These are phyloP conservation scores for Columbina picui DNA, from an alignment of 2,113 vertebrate species.

Conservation along the genomic window DNA sequence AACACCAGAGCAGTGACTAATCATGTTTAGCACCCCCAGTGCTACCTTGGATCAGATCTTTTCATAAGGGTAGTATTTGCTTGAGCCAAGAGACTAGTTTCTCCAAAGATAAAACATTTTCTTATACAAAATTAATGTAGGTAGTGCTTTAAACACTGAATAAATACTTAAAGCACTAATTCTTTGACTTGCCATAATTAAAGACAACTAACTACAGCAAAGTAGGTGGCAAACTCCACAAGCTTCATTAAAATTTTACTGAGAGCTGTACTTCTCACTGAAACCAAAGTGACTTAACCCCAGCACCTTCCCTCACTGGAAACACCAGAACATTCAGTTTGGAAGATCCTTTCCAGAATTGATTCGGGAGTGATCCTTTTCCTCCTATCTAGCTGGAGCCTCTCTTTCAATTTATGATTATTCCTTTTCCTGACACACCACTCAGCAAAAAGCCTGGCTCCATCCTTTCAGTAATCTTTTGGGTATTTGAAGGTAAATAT, in stretches of 20 bases:
- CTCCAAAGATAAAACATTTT: background rate
- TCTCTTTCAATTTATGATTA: background rate
- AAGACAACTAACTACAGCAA: background rate
- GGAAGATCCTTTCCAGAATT: too few species aligned
- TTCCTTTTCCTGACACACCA: background rate
- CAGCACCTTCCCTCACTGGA: background rate
- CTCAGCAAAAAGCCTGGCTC: background rate
- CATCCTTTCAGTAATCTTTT: background rate
- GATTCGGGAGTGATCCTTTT: background rate
- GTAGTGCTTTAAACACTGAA: background rate
- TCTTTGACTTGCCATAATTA: background rate
- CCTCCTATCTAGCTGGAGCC: background rate
- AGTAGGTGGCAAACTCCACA: background rate
- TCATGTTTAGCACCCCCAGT: background rate
- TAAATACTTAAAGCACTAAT: background rate
- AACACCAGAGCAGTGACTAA: conserved; percentile 32
- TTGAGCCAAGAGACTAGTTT: background rate
- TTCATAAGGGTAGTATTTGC: background rate
- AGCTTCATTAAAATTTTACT: background rate
- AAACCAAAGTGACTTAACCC: background rate
- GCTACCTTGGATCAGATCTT: background rate
- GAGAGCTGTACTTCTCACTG: background rate
- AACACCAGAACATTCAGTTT: background rate
- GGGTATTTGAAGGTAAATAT: background rate
- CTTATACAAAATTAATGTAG: background rate